Percentiles rank a stretch among this genome's conserved stretches.
Conservation (phyloP, 2,888 invertebrate species). For the Tiliacea citrago region DNA sequence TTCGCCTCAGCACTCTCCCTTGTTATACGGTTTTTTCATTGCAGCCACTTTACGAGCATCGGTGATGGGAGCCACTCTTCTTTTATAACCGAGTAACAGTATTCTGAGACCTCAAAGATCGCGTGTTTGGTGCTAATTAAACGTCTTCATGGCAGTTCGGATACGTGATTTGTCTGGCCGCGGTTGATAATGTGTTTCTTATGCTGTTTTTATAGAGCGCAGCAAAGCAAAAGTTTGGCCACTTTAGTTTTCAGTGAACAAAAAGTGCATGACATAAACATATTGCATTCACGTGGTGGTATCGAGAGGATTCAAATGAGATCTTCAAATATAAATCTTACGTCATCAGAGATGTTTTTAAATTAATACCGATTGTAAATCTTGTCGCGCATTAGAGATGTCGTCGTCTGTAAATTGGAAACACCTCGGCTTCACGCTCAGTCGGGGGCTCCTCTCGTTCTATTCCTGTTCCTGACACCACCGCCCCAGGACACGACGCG, state of each 20-base stretch:
- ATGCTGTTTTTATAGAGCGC: conserved; percentile 71
- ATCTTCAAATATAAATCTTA: conserved; percentile 81
- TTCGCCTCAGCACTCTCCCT: conserved; percentile 80
- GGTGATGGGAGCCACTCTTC: conserved; percentile 82
- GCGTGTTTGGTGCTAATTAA: conserved; percentile 88
- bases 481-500: conserved; percentile 74
- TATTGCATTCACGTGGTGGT: conserved; percentile 48
- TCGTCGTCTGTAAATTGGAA: conserved; percentile 84
- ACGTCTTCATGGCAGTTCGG: conserved; percentile 78
- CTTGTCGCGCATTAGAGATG: conserved; percentile 79
- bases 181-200: conserved; percentile 78
- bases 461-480: conserved; percentile 88
- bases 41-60: conserved; percentile 86
- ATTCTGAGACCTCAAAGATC: conserved; percentile 79
- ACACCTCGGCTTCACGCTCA: conserved; percentile 80
- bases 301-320: conserved; percentile 70
- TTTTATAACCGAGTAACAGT: conserved; percentile 81
- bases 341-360: conserved; percentile 83
- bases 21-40: conserved; percentile 88
- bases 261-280: conserved; percentile 47
- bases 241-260: conserved; percentile 57
- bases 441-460: conserved; percentile 78
- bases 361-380: conserved; percentile 87
- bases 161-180: conserved; percentile 83
- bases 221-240: conserved; percentile 64